A percentile compares a stretch with the other conserved stretches of the same genome.
phyloP scores from a whole-genome alignment of 2,888 invertebrate genomes.

The Pherbina coryleti region DNA sequence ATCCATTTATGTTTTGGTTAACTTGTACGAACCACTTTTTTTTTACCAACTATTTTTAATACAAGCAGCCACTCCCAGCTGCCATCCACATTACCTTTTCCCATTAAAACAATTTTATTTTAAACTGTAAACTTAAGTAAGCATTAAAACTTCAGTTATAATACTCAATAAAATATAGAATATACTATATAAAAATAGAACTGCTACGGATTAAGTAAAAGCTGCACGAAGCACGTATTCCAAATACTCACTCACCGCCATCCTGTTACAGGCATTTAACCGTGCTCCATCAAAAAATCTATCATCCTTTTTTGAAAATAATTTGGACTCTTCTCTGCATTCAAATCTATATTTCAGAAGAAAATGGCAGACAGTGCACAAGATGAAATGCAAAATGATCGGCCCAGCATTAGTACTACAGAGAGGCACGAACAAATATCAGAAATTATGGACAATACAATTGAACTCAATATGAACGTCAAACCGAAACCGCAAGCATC shows the following conservation, averaged over 20 bases:
- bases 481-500: neutral
- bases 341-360: constrained; percentile 34
- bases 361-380: constrained; percentile 22
- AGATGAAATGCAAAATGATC: neutral
- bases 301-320: constrained; percentile 7
- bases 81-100: constrained; percentile 50
- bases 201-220: neutral
- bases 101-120: neutral
- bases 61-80: constrained; percentile 40
- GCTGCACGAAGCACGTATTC: constrained; percentile 5
- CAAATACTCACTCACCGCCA: constrained; percentile 44
- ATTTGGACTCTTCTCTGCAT: constrained; percentile 29
- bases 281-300: neutral
- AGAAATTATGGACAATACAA: constrained; percentile 47
- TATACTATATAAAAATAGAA: too few species aligned
- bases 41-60: neutral
- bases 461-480: constrained; percentile 31
- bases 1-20: neutral
- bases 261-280: constrained; percentile 42
- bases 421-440: constrained; percentile 43
- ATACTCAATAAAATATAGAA: neutral
- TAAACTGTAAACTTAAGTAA: neutral
- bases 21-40: neutral
- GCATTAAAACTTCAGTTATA: neutral
- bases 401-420: neutral